Conservation (phyloP, 1,140 invertebrate species). For the Sesamia nonagrioides region DNA sequence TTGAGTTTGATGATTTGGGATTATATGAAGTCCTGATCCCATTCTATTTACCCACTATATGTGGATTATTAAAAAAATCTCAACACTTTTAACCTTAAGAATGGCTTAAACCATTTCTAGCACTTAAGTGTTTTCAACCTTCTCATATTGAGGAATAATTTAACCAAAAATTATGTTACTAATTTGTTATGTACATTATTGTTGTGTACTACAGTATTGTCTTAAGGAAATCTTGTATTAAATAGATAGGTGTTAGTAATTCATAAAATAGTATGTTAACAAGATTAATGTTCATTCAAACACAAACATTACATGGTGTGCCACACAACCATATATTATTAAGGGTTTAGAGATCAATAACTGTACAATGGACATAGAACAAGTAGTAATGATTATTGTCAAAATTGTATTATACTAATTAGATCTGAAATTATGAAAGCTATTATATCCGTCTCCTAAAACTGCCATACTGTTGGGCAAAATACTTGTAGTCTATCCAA, state of each 20-base stretch:
- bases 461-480: slow-evolving; percentile 5
- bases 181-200: slow-evolving; percentile 26
- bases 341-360: neutral
- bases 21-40: slow-evolving; percentile 9
- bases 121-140: slow-evolving; percentile 10
- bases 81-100: neutral
- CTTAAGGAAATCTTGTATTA: neutral
- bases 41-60: slow-evolving; percentile 7
- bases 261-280: neutral
- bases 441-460: neutral
- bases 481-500: slow-evolving; percentile 21
- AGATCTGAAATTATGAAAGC: slow-evolving; percentile 24
- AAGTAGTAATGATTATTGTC: neutral
- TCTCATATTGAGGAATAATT: slow-evolving; percentile 47
- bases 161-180: slow-evolving; percentile 40
- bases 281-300: neutral
- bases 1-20: neutral
- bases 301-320: neutral
- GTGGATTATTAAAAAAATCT: neutral
- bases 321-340: neutral
- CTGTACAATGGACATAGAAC: neutral
- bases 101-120: neutral
- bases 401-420: neutral
- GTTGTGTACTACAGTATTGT: slow-evolving; percentile 17
- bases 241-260: neutral